phyloP scores from a whole-genome alignment of 1,140 invertebrate genomes.

The Semibalanus balanoides region DNA sequence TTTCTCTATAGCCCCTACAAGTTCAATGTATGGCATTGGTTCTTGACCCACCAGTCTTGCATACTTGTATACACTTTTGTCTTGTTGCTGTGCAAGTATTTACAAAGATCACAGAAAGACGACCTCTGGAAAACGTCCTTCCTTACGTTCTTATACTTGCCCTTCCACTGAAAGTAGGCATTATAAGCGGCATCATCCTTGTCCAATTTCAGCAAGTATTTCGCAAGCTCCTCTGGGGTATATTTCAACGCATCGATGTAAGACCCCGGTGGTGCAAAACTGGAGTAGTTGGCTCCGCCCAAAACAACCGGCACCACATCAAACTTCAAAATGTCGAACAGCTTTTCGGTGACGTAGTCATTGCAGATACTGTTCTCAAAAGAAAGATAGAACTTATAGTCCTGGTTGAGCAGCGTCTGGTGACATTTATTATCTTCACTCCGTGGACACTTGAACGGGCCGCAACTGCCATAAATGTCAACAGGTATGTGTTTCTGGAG shows the following conservation, averaged over 20 bases:
- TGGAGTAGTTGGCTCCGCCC: constrained; percentile 41
- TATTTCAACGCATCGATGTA: constrained; percentile 39
- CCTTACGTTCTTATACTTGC: not conserved
- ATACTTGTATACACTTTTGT: not conserved
- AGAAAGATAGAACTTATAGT: constrained; percentile 35
- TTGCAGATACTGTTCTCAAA: constrained; percentile 34
- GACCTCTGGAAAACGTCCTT: not conserved
- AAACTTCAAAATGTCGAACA: constrained; percentile 23
- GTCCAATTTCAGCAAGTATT: constrained; percentile 14
- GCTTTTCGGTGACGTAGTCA: constrained; percentile 30
- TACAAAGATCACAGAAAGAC: not conserved
- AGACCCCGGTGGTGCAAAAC: constrained; percentile 44
- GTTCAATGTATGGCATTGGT: not conserved
- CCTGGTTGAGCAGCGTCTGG: not conserved
- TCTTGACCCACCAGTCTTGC: not conserved
- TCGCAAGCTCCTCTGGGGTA: constrained; percentile 10
- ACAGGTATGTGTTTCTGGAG: constrained; percentile 32
- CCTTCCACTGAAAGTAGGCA: constrained; percentile 13
- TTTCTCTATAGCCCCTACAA: too few relatives aligned
- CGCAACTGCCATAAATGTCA: constrained; percentile 37
- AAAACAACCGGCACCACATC: constrained; percentile 51
- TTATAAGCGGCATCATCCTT: constrained; percentile 13
- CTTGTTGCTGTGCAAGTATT: not conserved
- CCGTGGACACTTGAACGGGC: constrained; percentile 7
- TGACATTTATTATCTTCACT: not conserved